Evolutionary conservation across 2,888 invertebrate species (phyloP).

Genomic region (Drosophila paranaensis): DNA sequence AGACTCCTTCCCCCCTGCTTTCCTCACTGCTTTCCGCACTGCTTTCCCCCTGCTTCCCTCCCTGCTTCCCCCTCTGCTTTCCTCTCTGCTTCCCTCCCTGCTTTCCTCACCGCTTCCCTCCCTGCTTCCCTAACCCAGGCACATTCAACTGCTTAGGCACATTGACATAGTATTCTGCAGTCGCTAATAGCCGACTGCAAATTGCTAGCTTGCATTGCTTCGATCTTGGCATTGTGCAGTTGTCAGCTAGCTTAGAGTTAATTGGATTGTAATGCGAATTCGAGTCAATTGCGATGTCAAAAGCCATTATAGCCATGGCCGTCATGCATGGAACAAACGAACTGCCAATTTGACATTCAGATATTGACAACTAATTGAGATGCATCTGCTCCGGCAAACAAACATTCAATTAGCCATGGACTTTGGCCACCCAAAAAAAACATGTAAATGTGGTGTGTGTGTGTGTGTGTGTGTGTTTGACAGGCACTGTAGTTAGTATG

Average conservation of each 20-base stretch:
- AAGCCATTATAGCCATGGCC: neutral
- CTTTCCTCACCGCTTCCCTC: no score
- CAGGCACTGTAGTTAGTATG: slow-evolving; percentile 25
- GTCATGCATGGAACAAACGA: neutral
- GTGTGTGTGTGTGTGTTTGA: neutral
- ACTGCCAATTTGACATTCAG: slow-evolving; percentile 21
- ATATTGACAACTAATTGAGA: slow-evolving; percentile 40
- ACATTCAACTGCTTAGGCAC: no score
- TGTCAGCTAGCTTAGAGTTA: neutral
- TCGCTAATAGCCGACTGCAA: no score
- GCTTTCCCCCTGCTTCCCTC: no score
- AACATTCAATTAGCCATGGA: slow-evolving; percentile 41
- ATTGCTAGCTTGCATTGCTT: no score
- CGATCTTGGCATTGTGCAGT: no score
- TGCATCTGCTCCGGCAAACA: slow-evolving; percentile 14
- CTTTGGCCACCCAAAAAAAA: neutral
- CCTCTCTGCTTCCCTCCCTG: no score
- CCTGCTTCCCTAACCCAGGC: no score
- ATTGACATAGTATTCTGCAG: no score
- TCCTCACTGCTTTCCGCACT: no score
- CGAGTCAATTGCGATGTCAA: slow-evolving; percentile 5
- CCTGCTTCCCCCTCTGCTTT: no score
- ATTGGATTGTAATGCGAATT: slow-evolving; percentile 3
- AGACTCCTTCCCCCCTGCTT: no score
- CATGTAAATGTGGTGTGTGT: slow-evolving; percentile 3